phyloP scores from a whole-genome alignment of 1,140 invertebrate species.

The Pseudomyrmex sp. region DNA sequence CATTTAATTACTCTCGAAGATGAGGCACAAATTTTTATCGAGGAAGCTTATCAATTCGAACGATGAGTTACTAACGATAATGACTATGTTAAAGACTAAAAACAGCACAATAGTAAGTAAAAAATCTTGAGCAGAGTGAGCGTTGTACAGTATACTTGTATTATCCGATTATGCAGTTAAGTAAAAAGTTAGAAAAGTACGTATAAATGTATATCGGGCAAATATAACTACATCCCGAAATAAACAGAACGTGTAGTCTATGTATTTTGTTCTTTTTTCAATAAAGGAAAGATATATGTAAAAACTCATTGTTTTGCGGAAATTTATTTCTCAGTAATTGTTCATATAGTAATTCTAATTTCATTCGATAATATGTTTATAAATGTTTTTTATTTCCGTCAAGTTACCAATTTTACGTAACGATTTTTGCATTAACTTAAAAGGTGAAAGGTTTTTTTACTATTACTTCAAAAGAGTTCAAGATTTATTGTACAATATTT shows the following conservation, averaged over 20 bases:
- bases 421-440: too few relatives aligned
- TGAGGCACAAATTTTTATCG: background rate
- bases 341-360: slow-evolving; percentile 8
- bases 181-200: background rate
- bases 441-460: too few relatives aligned
- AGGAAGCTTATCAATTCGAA: background rate
- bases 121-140: slow-evolving; percentile 61
- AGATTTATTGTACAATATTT: too few relatives aligned
- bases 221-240: slow-evolving; percentile 57
- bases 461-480: too few relatives aligned
- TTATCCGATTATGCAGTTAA: slow-evolving; percentile 22
- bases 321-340: background rate
- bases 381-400: too few relatives aligned
- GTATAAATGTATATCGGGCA: slow-evolving; percentile 20
- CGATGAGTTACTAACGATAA: slow-evolving; percentile 13
- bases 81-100: slow-evolving; percentile 61
- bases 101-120: slow-evolving; percentile 50
- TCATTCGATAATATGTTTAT: too few relatives aligned
- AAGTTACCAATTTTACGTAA: too few relatives aligned
- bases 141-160: slow-evolving; percentile 70
- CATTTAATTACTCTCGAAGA: background rate
- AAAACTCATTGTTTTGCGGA: slow-evolving; percentile 25
- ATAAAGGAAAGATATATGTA: slow-evolving; percentile 69
- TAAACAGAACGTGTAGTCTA: slow-evolving; percentile 67
- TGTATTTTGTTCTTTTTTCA: slow-evolving; percentile 74